Percentiles rank a stretch among this genome's conserved stretches.
phyloP scores from a whole-genome alignment of 64 coral and sea anemone species.

The Pocillopora damicornis region DNA sequence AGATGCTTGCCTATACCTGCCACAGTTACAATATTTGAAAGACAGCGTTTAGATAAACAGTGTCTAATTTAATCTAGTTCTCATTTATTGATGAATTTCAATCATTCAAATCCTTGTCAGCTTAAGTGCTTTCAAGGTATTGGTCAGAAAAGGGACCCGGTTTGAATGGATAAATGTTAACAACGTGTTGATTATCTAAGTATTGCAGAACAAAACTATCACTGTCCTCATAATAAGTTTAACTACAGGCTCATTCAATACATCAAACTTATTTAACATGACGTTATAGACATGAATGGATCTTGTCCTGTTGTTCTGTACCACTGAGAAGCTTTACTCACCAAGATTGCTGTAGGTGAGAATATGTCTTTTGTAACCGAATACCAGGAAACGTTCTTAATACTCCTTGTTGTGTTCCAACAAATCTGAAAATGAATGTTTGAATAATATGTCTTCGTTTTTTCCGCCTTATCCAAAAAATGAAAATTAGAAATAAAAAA shows the following conservation, averaged over 20 bases:
- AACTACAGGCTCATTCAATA: too few relatives aligned
- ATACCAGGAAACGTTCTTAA: conserved; percentile 17
- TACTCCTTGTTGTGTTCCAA: conserved; percentile 31
- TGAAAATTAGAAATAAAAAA: neutral
- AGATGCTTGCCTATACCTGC: conserved; percentile 11
- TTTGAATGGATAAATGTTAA: too few relatives aligned
- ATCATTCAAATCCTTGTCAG: too few relatives aligned
- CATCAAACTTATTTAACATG: too few relatives aligned
- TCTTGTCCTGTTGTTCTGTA: neutral
- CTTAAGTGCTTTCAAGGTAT: too few relatives aligned
- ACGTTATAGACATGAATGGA: neutral
- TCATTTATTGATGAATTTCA: too few relatives aligned
- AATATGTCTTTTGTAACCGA: conserved; percentile 30
- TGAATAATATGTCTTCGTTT: neutral
- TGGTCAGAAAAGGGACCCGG: too few relatives aligned
- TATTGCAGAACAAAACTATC: too few relatives aligned
- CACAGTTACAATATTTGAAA: neutral
- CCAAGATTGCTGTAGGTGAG: conserved; percentile 24
- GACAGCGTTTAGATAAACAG: neutral
- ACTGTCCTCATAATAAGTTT: neutral
- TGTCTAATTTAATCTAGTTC: too few relatives aligned
- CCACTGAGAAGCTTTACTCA: neutral
- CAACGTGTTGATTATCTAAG: too few relatives aligned
- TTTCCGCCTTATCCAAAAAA: too few relatives aligned
- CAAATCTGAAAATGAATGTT: neutral